Evolutionary conservation across 2,113 vertebrate species (phyloP).

Genomic region (Ptychochromis oligacanthus): DNA sequence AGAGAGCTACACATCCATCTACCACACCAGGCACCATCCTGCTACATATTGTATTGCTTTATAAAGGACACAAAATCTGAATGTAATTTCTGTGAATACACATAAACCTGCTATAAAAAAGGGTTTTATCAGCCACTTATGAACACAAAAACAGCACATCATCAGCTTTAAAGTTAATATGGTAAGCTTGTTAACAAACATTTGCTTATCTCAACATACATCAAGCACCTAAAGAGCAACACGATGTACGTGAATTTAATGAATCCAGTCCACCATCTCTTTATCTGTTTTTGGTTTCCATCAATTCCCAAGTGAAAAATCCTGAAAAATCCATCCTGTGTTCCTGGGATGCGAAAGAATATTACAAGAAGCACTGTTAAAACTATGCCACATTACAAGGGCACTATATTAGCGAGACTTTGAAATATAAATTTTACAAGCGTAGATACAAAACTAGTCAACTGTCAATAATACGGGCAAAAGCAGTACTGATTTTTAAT

Average conservation of each 20-base stretch:
- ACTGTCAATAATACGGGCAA: too few relatives aligned
- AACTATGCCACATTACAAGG: too few relatives aligned
- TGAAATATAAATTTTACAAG: too few relatives aligned
- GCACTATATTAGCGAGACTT: too few relatives aligned
- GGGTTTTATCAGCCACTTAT: neutral
- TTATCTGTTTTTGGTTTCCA: neutral
- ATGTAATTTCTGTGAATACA: neutral
- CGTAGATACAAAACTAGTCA: too few relatives aligned
- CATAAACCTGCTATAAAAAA: neutral
- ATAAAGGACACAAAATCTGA: neutral
- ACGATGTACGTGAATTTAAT: neutral
- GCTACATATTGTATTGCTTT: neutral
- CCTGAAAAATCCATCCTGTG: too few relatives aligned
- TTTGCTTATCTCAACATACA: too few relatives aligned
- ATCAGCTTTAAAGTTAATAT: neutral
- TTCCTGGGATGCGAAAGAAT: too few relatives aligned
- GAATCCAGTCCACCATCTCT: neutral
- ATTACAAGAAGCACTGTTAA: too few relatives aligned
- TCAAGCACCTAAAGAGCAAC: neutral
- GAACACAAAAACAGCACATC: neutral
- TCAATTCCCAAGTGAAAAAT: too few relatives aligned
- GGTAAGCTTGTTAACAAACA: neutral
- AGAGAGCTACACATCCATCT: neutral
- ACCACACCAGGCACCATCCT: neutral
- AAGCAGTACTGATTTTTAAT: too few relatives aligned